Base-by-base conservation (phyloP, 2,888 invertebrate species). In the Eurytoma californica region DNA sequence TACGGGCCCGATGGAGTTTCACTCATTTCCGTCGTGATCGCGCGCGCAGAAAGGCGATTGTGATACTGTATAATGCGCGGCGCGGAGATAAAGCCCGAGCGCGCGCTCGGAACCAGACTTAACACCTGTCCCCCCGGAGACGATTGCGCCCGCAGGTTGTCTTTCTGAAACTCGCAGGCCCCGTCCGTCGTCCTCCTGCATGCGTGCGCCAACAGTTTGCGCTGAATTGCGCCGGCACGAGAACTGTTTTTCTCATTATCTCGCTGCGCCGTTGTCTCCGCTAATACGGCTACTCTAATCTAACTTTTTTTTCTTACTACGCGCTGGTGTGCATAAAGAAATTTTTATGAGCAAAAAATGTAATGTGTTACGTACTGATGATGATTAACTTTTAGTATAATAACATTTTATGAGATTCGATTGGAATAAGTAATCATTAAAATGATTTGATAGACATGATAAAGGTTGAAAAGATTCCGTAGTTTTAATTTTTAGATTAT, bases 21-120 rank as follows among this genome's bases (percentile, higher is more conserved):
- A 72, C 79, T 75, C 75, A 60, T 79, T 79, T 79, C 79, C 79
- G 70, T 55, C 55, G 79, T 66, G 75, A 79, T 75, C 79, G 70
- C 58, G 61, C 72, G 55, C 72, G 49, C 55, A 72, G 68, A 72
- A 72, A 55, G 18, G 49, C 60, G 28, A 63, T 28, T 68, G 67
- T 20, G 68, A 74, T 68, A 73, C n/a, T 5, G 63, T 58, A 12
- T 74, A 69, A 53, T 49, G 47, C 24, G n/a, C 51, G 18, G 9
- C 28, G 47, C 51, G 13, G 39, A 65, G 66, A 67, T 77, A 72
- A 77, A 60, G 53, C 72, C 30, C 9, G n/a, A 20, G 57, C 14
- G n/a, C 47, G 57, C 14, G 20, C 58, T 57, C 57, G 58, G 61
- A 61, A 72, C 39, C 63, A 73, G 65, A 74, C 79, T 65, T 69